These are phyloP conservation scores for Channallabes apus DNA, from an alignment of 2,797 vertebrate genomes.

Conservation along the genomic window DNA sequence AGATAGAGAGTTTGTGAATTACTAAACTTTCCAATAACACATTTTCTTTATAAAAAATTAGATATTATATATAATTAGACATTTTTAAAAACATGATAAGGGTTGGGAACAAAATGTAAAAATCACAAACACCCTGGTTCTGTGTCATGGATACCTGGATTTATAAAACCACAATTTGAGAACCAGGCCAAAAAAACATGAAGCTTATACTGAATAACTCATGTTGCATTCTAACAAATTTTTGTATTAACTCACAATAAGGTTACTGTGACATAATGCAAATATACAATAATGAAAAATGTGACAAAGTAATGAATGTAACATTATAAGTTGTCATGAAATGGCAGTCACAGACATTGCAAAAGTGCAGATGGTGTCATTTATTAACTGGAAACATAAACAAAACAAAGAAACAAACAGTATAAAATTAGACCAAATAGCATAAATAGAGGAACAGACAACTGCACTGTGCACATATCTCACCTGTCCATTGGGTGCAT, in stretches of 20 bases:
- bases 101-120: neutral
- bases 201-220: neutral
- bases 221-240: neutral
- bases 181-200: neutral
- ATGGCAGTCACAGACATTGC: no score
- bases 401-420: no score
- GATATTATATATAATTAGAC: neutral
- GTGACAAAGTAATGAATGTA: neutral
- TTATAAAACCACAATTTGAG: neutral
- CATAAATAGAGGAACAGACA: no score
- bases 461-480: neutral
- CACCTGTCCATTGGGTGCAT: slow-evolving; percentile 87
- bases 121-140: neutral
- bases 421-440: no score
- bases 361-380: no score
- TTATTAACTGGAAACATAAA: no score
- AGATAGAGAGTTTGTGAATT: neutral
- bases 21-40: neutral
- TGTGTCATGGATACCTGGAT: neutral
- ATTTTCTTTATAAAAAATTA: neutral
- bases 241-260: neutral
- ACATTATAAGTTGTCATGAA: neutral
- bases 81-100: neutral
- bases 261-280: neutral
- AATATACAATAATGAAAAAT: neutral